These are phyloP conservation scores for Tylochromis polylepis DNA, from an alignment of 2,113 vertebrate genomes.

Conservation along the genomic window DNA sequence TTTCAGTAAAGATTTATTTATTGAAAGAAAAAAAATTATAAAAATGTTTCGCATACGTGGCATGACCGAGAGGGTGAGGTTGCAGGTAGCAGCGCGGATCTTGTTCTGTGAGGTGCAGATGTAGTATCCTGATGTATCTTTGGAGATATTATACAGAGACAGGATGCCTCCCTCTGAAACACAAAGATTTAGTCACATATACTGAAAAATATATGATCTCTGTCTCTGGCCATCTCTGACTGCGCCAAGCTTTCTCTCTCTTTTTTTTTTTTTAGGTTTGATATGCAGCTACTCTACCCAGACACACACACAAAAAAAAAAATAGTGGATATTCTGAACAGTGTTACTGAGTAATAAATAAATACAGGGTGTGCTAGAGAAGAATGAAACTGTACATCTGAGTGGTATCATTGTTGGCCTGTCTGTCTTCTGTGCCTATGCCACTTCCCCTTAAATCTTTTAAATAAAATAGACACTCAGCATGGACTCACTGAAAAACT, in stretches of 20 bases:
- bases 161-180: constrained; percentile 56
- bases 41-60: constrained; percentile 72
- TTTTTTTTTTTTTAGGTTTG: too few relatives aligned
- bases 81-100: constrained; percentile 69
- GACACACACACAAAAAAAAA: too few relatives aligned
- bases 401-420: neutral
- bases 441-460: neutral
- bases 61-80: constrained; percentile 77
- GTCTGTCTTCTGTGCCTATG: neutral
- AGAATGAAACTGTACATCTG: neutral
- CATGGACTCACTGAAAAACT: neutral
- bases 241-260: too few relatives aligned
- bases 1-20: neutral
- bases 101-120: constrained; percentile 79
- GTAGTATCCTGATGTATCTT: constrained; percentile 79
- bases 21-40: neutral
- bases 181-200: neutral
- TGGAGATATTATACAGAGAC: constrained; percentile 81
- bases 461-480: neutral
- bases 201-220: neutral
- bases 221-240: too few relatives aligned
- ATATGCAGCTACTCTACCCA: too few relatives aligned
- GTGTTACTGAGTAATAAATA: neutral
- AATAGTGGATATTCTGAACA: too few relatives aligned
- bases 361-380: neutral